Conservation (phyloP, 2,113 vertebrate genomes). For the Tragulus kanchil region DNA sequence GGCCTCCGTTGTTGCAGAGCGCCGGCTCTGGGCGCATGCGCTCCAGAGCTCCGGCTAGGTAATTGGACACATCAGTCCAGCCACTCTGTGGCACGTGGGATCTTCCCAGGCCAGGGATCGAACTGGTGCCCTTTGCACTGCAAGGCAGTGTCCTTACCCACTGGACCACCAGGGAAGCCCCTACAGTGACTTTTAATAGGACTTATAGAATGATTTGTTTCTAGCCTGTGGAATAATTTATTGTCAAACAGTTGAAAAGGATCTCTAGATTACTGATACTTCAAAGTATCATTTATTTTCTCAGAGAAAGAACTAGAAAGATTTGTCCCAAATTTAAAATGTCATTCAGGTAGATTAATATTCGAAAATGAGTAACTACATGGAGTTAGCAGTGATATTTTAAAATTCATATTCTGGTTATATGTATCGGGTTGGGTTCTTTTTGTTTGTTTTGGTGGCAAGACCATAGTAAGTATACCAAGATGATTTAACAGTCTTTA, state of each 20-base stretch:
- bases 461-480: conserved; percentile 46
- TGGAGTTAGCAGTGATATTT: conserved; percentile 32
- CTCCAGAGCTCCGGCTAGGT: no score
- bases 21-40: no score
- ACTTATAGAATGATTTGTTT: background rate
- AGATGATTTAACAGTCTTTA: conserved; percentile 48
- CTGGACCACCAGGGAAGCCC: no score
- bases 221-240: background rate
- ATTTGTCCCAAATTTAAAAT: conserved; percentile 64
- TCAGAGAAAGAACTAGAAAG: conserved; percentile 26
- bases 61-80: no score
- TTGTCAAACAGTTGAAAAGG: conserved; percentile 28
- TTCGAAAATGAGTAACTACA: conserved; percentile 47
- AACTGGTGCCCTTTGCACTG: no score
- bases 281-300: conserved; percentile 55
- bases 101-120: no score
- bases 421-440: background rate
- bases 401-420: conserved; percentile 50
- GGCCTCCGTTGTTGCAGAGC: no score
- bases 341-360: background rate
- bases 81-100: no score
- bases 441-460: background rate
- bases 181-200: background rate
- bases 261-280: conserved; percentile 14
- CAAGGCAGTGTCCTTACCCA: no score